Percentiles rank a stretch among this genome's conserved stretches.
Conservation (phyloP, 2,113 vertebrate genomes). For the Chunga burmeisteri region DNA sequence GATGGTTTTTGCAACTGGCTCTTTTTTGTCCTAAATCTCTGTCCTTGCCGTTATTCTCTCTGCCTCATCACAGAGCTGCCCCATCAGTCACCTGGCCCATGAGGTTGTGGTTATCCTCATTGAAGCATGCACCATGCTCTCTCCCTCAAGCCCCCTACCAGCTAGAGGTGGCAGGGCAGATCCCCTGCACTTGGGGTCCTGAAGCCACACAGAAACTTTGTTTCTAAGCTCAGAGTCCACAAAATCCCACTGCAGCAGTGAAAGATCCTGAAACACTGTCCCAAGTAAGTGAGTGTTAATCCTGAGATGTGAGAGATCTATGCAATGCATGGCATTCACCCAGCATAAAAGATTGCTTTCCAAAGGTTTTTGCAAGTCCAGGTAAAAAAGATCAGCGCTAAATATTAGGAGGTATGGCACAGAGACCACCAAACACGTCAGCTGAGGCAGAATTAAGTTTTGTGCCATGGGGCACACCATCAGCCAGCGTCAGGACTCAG, state of each 20-base stretch:
- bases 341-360: not conserved
- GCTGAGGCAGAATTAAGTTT: not conserved
- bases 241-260: not conserved
- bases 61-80: not conserved
- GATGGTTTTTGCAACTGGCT: not conserved
- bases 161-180: not conserved
- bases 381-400: not conserved
- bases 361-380: not conserved
- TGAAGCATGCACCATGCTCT: not conserved
- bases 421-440: not conserved
- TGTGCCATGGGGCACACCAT: not conserved
- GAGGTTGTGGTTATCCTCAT: not conserved
- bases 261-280: rapidly evolving
- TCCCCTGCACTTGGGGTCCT: not conserved
- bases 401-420: not conserved
- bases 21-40: not conserved
- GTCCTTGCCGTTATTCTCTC: not conserved
- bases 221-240: not conserved
- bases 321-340: too few relatives aligned
- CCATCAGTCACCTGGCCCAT: not conserved
- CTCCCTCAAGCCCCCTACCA: not conserved
- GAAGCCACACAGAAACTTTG: not conserved
- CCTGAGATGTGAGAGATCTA: not conserved
- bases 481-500: not conserved
- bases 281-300: not conserved